phyloP scores from a whole-genome alignment of 2,113 vertebrate genomes.

The Chitala chitala region DNA sequence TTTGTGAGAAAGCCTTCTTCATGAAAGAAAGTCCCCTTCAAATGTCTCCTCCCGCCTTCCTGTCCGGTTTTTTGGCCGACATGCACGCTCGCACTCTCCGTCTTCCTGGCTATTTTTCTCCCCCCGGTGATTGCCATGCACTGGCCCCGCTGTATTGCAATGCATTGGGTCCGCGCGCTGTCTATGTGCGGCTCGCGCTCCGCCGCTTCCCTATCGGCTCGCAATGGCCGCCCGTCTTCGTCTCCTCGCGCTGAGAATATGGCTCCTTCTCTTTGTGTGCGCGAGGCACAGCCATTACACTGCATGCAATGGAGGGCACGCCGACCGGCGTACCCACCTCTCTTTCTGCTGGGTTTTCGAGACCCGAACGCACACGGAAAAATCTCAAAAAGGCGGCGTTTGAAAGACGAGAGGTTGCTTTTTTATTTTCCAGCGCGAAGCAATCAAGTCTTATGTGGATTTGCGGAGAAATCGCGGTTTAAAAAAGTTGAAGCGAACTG shows the following conservation, averaged over 20 bases:
- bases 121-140: constrained; percentile 64
- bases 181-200: constrained; percentile 65
- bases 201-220: constrained; percentile 66
- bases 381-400: constrained; percentile 41
- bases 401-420: constrained; percentile 43
- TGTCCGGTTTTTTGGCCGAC: constrained; percentile 58
- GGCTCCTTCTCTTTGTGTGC: constrained; percentile 89
- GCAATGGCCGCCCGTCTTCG: constrained; percentile 92
- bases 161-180: constrained; percentile 64
- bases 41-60: constrained; percentile 68
- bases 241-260: constrained; percentile 83
- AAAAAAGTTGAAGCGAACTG: constrained; percentile 82
- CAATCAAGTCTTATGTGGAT: constrained; percentile 33
- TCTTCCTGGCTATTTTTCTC: constrained; percentile 55
- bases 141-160: constrained; percentile 64
- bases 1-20: constrained; percentile 76
- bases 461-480: constrained; percentile 56
- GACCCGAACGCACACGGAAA: constrained; percentile 41
- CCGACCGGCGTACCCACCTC: constrained; percentile 54
- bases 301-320: constrained; percentile 68
- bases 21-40: constrained; percentile 81
- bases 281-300: constrained; percentile 74
- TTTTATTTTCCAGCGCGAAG: constrained; percentile 56
- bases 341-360: constrained; percentile 46
- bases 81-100: constrained; percentile 47